phyloP scores from a whole-genome alignment of 1,140 invertebrate genomes.

The Scaptomyza pallida region DNA sequence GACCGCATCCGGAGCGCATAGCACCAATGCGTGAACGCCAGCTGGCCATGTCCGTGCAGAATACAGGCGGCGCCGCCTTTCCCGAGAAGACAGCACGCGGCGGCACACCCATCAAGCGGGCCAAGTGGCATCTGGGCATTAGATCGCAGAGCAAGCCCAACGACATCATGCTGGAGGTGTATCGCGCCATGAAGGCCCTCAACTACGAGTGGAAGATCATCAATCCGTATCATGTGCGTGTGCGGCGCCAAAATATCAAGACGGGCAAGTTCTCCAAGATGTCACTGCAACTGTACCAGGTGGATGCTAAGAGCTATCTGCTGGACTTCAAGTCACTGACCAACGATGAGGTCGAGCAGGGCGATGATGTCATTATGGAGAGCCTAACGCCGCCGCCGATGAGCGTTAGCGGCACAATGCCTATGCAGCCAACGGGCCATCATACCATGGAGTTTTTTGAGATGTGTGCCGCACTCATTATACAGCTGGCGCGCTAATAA shows the following conservation, averaged over 20 bases:
- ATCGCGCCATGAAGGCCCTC: slow-evolving; percentile 98
- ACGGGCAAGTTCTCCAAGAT: slow-evolving; percentile 96
- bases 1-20: slow-evolving; percentile 97
- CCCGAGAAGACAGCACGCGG: slow-evolving; percentile 84
- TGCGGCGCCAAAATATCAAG: slow-evolving; percentile 93
- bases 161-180: slow-evolving; percentile 99
- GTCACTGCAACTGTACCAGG: slow-evolving; percentile 99
- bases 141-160: slow-evolving; percentile 99
- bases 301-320: slow-evolving; percentile 98
- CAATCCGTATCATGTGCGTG: slow-evolving; percentile 97
- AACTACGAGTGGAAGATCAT: slow-evolving; percentile 99
- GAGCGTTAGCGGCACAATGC: slow-evolving; percentile 78
- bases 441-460: slow-evolving; percentile 99
- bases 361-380: slow-evolving; percentile 86
- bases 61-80: slow-evolving; percentile 72
- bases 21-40: slow-evolving; percentile 90
- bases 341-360: slow-evolving; percentile 89
- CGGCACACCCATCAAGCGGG: slow-evolving; percentile 92
- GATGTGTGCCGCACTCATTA: slow-evolving; percentile 99
- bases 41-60: slow-evolving; percentile 75
- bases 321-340: slow-evolving; percentile 98
- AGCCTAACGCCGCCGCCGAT: slow-evolving; percentile 84
- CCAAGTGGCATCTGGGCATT: slow-evolving; percentile 99
- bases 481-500: slow-evolving; percentile 95
- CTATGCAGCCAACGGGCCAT: slow-evolving; percentile 87